Evolutionary conservation across 1,140 invertebrate genomes (phyloP), one percentile per base, ranked within the genome.

Genomic region (Diachasma alloeum): DNA sequence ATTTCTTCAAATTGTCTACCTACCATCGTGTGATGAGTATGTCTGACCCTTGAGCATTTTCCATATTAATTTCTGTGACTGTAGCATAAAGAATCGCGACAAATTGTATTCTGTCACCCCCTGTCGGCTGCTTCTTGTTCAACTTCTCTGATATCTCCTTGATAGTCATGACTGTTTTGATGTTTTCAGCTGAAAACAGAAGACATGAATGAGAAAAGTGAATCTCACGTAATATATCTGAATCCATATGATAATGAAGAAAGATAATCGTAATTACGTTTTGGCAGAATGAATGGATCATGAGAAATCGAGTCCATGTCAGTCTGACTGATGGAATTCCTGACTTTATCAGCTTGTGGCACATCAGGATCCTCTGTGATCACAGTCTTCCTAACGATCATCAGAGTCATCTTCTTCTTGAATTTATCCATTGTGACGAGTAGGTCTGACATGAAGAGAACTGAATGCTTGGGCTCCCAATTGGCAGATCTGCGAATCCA

Each of bases 301-400:
- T 26, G 79, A 3, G 85, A 83, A 56, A 79, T 36, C 24, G 74
- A 71, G 53, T 85, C 83, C 3, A 80, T 74, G 53, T 84, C 82
- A 0, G 69, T 81, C 31, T 19, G 75, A 4, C 80, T 78, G 36
- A 88, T 78, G 1, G 85, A 83, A 6, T 80, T 78, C 74, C 80
- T 84, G 10, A 91, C 56, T 9, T 73, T 59, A 6, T 56, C 31
- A 2, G 85, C 79, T 83, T 91, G 82, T 0, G 85, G 80, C 44
- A 88, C 79, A 17, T 86, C 76, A 1, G 90, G 90, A 76, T 91
- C 86, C 73, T 90, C 90, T 0, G 85, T 91, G 4, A 91, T 88
- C 10, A 91, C 48, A 5, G 89, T 90, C 77, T 87, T 88, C 37
- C 83, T 85, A 9, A 76, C 87, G 79, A 90, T 88, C 2, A 79